Evolutionary conservation across 2,113 vertebrate genomes (phyloP).

Genomic region (Nesoenas mayeri): DNA sequence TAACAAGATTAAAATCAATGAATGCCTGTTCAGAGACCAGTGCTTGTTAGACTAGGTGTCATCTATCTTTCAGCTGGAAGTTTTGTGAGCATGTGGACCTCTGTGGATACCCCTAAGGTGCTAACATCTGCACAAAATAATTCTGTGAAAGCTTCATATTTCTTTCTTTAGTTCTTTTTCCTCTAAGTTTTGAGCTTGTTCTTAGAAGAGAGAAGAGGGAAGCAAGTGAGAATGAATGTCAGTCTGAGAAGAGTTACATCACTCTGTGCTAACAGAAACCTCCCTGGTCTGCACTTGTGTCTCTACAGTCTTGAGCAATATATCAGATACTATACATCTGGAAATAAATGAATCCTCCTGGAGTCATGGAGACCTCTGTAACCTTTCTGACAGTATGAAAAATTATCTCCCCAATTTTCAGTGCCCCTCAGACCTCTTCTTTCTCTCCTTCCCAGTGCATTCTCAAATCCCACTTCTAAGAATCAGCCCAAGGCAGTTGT

Average conservation of each 20-base stretch:
- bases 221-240: background rate
- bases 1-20: slow-evolving; percentile 53
- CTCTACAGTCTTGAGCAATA: background rate
- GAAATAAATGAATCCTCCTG: background rate
- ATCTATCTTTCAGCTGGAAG: slow-evolving; percentile 20
- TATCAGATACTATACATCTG: background rate
- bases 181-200: background rate
- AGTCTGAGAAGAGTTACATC: background rate
- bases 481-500: background rate
- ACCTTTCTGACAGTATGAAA: background rate
- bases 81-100: background rate
- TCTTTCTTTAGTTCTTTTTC: background rate
- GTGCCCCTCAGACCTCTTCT: background rate
- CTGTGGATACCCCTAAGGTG: background rate
- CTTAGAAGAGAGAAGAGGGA: background rate
- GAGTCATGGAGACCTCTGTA: background rate
- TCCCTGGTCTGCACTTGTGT: background rate
- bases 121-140: slow-evolving; percentile 7
- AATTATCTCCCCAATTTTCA: background rate
- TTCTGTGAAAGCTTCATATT: background rate
- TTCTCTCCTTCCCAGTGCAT: background rate
- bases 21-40: slow-evolving; percentile 16
- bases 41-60: background rate
- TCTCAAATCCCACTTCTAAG: background rate
- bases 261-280: background rate